Conservation (phyloP, 1,140 invertebrate species). For the Ceratina calcarata region DNA sequence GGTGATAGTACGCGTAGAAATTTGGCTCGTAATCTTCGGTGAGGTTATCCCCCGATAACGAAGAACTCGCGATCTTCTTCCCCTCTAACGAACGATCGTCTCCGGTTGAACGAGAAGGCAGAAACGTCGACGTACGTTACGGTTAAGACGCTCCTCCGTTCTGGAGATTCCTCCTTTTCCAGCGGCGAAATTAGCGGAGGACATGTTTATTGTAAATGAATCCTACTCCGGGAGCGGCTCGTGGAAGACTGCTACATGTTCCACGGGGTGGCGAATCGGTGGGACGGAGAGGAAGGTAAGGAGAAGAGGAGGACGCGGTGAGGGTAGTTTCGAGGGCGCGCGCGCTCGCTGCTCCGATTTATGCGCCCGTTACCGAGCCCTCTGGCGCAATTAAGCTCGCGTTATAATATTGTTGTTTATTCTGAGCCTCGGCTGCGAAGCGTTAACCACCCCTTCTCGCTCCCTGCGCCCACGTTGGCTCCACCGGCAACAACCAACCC, state of each 20-base stretch:
- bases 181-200: constrained; percentile 75
- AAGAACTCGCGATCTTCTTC: constrained; percentile 41
- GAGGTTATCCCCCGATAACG: constrained; percentile 42
- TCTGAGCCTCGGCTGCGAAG: constrained; percentile 73
- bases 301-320: constrained; percentile 34
- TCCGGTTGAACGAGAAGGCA: constrained; percentile 46
- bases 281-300: constrained; percentile 42
- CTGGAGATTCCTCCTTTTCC: constrained; percentile 68
- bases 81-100: constrained; percentile 54
- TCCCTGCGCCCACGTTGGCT: constrained; percentile 41
- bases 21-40: constrained; percentile 28
- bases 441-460: constrained; percentile 71
- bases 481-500: constrained; percentile 56
- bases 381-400: constrained; percentile 79
- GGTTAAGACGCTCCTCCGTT: constrained; percentile 61
- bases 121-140: constrained; percentile 63
- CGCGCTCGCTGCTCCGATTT: constrained; percentile 71
- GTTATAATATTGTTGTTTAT: constrained; percentile 81
- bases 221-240: constrained; percentile 67
- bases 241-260: constrained; percentile 59
- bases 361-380: constrained; percentile 77
- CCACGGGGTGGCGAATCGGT: constrained; percentile 43
- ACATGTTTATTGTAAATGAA: constrained; percentile 81
- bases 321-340: constrained; percentile 65
- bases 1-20: constrained; percentile 11